Base-by-base conservation (phyloP, 2,113 vertebrate species). In the Plestiodon gilberti region DNA sequence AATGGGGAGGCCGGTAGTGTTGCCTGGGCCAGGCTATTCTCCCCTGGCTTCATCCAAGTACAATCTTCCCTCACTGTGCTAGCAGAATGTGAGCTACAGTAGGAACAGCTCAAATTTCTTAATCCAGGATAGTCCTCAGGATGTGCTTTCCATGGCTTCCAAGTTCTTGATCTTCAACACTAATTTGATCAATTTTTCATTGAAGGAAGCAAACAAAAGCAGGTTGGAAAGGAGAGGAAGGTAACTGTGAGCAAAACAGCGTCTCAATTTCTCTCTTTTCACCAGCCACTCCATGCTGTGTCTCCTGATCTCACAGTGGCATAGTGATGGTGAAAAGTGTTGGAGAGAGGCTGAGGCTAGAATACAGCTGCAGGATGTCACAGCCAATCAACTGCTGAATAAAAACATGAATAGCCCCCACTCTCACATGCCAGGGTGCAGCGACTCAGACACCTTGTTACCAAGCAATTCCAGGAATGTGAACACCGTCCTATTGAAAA, bases 341-440 rank as follows among this genome's bases (percentile, higher is more conserved):
- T 95, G 0, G 1, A 90, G 91, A 77, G 64, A 95, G 89, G 91
- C 90, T 18, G 84, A 92, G 92, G 91, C 91, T 93, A 92, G 91
- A 90, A 89, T 88, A 90, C 74, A 91, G 87, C 84, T 94, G 92
- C 90, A 95, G 92, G 94, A 92, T 94, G 91, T 93, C 87, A 92
- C 92, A 86, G 91, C 89, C 6, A 75, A 59, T 52, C 88, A 93
- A 94, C 91, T 15, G 94, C 90, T 91, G 92, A 93, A 94, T 92
- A 59, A 82, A 90, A 88, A 91, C 91, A 85, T 86, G 89, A 91
- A 91, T 89, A 91, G 90, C 86, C 71, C 90, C 91, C 89, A 91
- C 78, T 89, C 20, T 84, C 83, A 89, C 87, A 93, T 93, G 92
- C 94, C 93, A 90, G 93, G 93, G 88, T 89, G 77, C 43, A 88